These are phyloP conservation scores for Tuta absoluta DNA, from an alignment of 2,888 invertebrate species.

Conservation along the genomic window DNA sequence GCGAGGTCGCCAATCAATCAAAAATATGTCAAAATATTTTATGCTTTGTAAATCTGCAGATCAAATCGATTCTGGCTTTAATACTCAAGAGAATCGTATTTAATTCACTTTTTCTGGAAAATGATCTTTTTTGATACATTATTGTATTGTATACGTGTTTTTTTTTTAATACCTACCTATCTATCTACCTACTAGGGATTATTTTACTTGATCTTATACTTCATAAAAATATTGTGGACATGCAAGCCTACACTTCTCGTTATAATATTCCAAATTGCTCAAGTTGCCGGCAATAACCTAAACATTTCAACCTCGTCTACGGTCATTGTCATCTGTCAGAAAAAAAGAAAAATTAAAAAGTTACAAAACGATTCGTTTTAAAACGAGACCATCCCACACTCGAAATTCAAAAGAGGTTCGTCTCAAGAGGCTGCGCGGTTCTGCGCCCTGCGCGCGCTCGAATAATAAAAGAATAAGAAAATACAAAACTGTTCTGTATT, in stretches of 20 bases:
- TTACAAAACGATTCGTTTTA: slow-evolving; percentile 44
- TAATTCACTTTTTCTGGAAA: background rate
- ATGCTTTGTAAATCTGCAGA: background rate
- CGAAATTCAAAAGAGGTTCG: slow-evolving; percentile 48
- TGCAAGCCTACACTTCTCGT: background rate
- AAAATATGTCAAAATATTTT: slow-evolving; percentile 11
- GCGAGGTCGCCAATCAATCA: slow-evolving; percentile 1
- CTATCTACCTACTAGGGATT: background rate
- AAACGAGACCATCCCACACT: slow-evolving; percentile 65
- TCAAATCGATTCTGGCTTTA: background rate
- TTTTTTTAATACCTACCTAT: too few species aligned
- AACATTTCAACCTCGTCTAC: slow-evolving; percentile 18
- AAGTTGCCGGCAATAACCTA: background rate
- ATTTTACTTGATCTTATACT: background rate
- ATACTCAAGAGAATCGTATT: background rate
- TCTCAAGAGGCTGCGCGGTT: slow-evolving; percentile 42
- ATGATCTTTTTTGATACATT: too few species aligned
- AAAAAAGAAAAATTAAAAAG: slow-evolving; percentile 43
- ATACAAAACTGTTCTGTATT: slow-evolving; percentile 22
- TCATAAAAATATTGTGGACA: background rate
- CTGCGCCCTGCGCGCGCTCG: slow-evolving; percentile 25
- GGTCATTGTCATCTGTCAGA: slow-evolving; percentile 37
- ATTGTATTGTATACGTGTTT: too few species aligned
- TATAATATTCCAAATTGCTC: background rate
- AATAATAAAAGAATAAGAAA: slow-evolving; percentile 27